These are phyloP conservation scores for Polydrusus cervinus DNA, from an alignment of 2,888 invertebrate species.

Conservation along the genomic window DNA sequence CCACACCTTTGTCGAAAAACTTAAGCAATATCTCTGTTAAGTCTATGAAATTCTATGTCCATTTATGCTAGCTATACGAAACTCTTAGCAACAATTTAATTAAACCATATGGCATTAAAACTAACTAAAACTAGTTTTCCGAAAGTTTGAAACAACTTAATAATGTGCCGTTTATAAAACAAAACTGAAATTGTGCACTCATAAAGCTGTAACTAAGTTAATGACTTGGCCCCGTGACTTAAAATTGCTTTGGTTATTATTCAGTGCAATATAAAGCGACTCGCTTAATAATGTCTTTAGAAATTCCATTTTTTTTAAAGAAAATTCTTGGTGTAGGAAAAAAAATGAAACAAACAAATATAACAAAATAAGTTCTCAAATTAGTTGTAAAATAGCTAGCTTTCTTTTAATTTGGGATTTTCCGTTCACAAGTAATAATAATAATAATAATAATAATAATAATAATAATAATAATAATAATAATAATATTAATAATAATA, in stretches of 20 bases:
- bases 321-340: too few species aligned
- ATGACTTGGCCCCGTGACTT: neutral
- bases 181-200: slow-evolving; percentile 13
- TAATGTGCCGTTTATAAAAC: slow-evolving; percentile 13
- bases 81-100: slow-evolving; percentile 16
- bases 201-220: slow-evolving; percentile 13
- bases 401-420: too few species aligned
- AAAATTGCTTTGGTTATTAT: neutral
- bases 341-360: too few species aligned
- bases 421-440: too few species aligned
- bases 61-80: neutral
- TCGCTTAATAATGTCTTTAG: neutral
- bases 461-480: too few species aligned
- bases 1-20: neutral
- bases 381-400: too few species aligned
- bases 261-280: neutral
- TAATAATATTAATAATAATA: too few species aligned
- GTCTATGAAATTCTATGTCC: neutral
- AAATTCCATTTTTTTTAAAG: too few species aligned
- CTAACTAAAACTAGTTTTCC: slow-evolving; percentile 9
- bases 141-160: slow-evolving; percentile 13
- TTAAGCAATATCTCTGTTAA: neutral
- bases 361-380: too few species aligned
- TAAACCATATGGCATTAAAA: slow-evolving; percentile 14
- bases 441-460: too few species aligned